phyloP scores from a whole-genome alignment of 2,888 invertebrate genomes.

The Druceiella hillmani region DNA sequence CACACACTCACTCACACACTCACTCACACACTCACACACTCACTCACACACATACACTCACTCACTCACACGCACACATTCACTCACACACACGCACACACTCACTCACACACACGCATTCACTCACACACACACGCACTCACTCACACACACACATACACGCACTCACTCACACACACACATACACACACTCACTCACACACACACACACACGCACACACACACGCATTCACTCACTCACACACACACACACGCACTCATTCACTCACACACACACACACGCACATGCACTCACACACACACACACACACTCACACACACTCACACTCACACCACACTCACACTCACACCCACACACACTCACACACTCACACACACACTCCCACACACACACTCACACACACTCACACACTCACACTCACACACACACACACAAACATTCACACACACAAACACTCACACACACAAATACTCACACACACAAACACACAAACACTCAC shows the following conservation, averaged over 20 bases:
- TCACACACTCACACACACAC: no score
- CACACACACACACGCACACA: neutral
- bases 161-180: neutral
- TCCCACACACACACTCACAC: neutral
- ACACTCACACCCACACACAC: no score
- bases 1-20: neutral
- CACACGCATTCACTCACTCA: neutral
- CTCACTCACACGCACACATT: neutral
- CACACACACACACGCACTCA: neutral
- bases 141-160: neutral
- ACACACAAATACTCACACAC: no score
- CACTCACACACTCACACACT: neutral
- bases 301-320: neutral
- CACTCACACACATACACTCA: neutral
- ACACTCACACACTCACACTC: neutral
- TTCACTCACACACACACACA: neutral
- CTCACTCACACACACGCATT: neutral
- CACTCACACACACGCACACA: neutral
- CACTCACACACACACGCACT: neutral
- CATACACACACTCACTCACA: neutral
- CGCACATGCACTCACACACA: neutral
- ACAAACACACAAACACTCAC: no score
- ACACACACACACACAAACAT: neutral
- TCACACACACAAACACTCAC: no score
- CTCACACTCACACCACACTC: no score